Percentiles rank a stretch among this genome's conserved stretches.
phyloP scores from a whole-genome alignment of 2,888 invertebrate genomes.

The Dendrolimus houi region DNA sequence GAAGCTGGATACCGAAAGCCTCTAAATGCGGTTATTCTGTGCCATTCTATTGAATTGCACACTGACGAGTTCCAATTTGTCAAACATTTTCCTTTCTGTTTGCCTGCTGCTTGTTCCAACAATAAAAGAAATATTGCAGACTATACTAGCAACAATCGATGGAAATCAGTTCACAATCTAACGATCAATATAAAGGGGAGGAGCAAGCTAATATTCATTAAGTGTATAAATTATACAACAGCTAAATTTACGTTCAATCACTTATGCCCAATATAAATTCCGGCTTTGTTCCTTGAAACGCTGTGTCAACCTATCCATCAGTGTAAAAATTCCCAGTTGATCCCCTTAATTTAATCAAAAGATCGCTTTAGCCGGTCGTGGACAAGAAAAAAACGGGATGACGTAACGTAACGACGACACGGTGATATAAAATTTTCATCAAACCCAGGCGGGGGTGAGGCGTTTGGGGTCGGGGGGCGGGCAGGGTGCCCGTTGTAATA shows the following conservation, averaged over 20 bases:
- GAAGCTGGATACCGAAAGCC: too few relatives aligned
- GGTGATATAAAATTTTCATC: slow-evolving; percentile 71
- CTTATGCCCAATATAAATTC: slow-evolving; percentile 70
- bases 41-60: too few relatives aligned
- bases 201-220: slow-evolving; percentile 51
- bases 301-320: slow-evolving; percentile 74
- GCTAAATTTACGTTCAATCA: slow-evolving; percentile 61
- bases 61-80: too few relatives aligned
- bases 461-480: slow-evolving; percentile 31
- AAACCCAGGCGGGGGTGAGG: slow-evolving; percentile 34
- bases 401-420: slow-evolving; percentile 62
- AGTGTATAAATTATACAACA: slow-evolving; percentile 57
- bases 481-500: slow-evolving; percentile 56
- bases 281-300: slow-evolving; percentile 60
- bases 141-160: too few relatives aligned
- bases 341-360: slow-evolving; percentile 76
- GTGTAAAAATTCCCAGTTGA: slow-evolving; percentile 70
- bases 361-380: slow-evolving; percentile 67
- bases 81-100: too few relatives aligned
- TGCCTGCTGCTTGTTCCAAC: too few relatives aligned
- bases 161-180: too few relatives aligned
- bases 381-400: slow-evolving; percentile 66
- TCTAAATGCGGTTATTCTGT: too few relatives aligned
- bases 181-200: slow-evolving; percentile 11
- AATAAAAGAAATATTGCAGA: too few relatives aligned